phyloP scores from a whole-genome alignment of 2,888 invertebrate species.

The Aleiodes alternator region DNA sequence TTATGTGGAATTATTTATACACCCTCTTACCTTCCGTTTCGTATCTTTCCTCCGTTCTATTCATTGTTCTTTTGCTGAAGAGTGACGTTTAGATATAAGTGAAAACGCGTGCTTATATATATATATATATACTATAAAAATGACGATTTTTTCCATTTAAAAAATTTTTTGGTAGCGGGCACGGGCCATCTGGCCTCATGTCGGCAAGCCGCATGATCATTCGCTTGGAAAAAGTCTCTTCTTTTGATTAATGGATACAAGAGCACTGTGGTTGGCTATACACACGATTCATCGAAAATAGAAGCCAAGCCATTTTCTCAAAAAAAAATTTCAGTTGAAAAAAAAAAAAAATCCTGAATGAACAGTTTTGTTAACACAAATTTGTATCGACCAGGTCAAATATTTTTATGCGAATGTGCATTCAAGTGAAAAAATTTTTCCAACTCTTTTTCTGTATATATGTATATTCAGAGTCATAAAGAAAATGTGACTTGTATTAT shows the following conservation, averaged over 20 bases:
- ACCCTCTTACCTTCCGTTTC: constrained; percentile 30
- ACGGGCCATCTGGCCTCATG: constrained; percentile 61
- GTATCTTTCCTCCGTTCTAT: not conserved
- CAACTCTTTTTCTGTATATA: no score
- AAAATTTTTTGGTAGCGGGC: constrained; percentile 43
- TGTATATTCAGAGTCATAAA: no score
- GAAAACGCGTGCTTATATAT: constrained; percentile 25
- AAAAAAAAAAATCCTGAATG: not conserved
- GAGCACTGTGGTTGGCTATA: constrained; percentile 34
- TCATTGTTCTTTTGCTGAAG: constrained; percentile 4
- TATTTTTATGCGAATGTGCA: not conserved
- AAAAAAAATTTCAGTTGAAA: not conserved
- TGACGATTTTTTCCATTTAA: constrained; percentile 10
- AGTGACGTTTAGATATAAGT: constrained; percentile 16
- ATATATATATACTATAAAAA: not conserved
- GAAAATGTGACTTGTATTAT: no score
- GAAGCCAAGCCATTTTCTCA: not conserved
- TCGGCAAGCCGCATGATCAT: constrained; percentile 51
- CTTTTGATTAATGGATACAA: constrained; percentile 60
- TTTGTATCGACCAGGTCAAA: not conserved
- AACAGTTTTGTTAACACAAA: not conserved
- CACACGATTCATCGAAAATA: not conserved
- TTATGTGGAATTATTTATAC: constrained; percentile 29
- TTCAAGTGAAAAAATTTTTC: no score
- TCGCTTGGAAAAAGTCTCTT: constrained; percentile 58